Evolutionary conservation across 92 coral and sea anemone genomes (phyloP), one percentile per base, ranked within the genome.

Genomic region (Siderastrea radians): DNA sequence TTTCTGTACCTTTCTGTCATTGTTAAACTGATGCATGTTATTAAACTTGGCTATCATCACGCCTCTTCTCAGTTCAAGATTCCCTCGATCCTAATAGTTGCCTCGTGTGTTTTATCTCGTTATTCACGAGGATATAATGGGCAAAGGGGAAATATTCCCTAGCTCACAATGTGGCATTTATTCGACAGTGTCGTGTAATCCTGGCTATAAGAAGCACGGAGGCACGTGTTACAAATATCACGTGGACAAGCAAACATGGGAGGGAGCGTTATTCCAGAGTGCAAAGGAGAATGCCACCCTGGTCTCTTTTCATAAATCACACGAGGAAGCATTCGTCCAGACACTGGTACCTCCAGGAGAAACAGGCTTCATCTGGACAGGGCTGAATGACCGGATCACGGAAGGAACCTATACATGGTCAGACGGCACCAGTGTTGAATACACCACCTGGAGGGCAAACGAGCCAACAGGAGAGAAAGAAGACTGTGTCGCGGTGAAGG

Each of bases 211-310:
- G 51, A 86, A 88, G 46, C 82, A 83, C 63, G 82, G 73, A 19
- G 98, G 98, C 15, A 83, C 92, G 7, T 95, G 98, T 45, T 95
- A 91, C 92, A 95, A 91, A 77, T 93, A 88, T 82, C 87, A 93
- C 82, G 38, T 78, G 11, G 92, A 93, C 55, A 90, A 92, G 73
- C 91, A 89, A 49, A 92, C 95, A 1, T 95, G 98, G 98, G 93
- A 90, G 7, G 85, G 71, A 9, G 98, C 98, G n/a, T 52, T 93
- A 19, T 84, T 75, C 14, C 87, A 85, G 69, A 90, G 96, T 83
- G 95, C 93, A 46, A 77, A 88, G 61, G 96, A 93, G 67, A 91
- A 93, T 76, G 88, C 95, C 75, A 93, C 96, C 52, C 76, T 95
- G 58, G 85, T 92, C 2, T 93, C 98, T 3, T 17, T 95, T 10